A percentile compares a stretch with the other conserved stretches of the same genome.
Evolutionary conservation across 2,113 vertebrate genomes (phyloP).

Genomic region (Oceanites oceanicus): DNA sequence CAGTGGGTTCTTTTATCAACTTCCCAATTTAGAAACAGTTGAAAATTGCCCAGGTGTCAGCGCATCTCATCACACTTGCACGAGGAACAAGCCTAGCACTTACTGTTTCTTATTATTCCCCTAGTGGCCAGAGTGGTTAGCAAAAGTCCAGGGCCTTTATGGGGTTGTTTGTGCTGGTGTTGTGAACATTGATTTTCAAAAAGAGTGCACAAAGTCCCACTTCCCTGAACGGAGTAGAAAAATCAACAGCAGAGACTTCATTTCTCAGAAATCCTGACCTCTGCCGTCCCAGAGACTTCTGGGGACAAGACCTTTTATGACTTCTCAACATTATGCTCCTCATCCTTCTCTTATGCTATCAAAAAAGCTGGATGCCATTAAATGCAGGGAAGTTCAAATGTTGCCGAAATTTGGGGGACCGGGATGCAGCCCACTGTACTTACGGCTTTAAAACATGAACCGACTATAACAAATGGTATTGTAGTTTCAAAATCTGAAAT

Average conservation of each 20-base stretch:
- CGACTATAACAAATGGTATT: not conserved
- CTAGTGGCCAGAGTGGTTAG: fast-evolving
- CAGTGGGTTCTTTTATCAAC: not conserved
- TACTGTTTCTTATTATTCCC: not conserved
- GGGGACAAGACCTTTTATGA: not conserved
- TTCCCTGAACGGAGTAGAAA: not conserved
- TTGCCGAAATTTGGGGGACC: not conserved
- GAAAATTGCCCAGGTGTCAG: not conserved
- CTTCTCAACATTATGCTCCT: not conserved
- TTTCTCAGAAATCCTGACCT: not conserved
- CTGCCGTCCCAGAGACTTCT: not conserved
- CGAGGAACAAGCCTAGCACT: not conserved
- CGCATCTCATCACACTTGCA: not conserved
- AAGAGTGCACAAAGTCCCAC: not conserved
- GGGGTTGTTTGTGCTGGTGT: not conserved
- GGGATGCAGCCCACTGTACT: not conserved
- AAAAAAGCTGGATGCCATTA: not conserved
- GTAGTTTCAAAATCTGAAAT: not conserved
- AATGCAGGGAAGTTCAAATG: not conserved
- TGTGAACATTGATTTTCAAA: not conserved
- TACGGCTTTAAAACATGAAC: not conserved
- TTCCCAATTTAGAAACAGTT: not conserved
- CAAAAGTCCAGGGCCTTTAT: not conserved
- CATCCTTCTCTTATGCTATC: not conserved
- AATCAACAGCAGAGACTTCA: not conserved